Conservation (phyloP, 2,888 invertebrate genomes). For the Platynereis dumerilii region DNA sequence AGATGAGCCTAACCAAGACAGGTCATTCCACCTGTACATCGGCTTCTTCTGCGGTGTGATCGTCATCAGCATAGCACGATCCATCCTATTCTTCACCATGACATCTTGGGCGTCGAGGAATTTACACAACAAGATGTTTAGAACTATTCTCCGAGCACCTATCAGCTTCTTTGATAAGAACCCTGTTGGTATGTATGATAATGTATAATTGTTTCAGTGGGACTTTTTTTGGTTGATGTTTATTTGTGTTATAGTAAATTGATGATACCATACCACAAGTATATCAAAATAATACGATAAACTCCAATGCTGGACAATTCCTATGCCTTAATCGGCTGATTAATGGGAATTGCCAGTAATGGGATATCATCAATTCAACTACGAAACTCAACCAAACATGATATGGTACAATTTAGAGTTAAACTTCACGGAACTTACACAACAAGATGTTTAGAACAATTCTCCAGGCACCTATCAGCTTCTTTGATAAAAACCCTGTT, state of each 20-base stretch:
- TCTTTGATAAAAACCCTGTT: too few species aligned
- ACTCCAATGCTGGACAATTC: too few species aligned
- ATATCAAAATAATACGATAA: too few species aligned
- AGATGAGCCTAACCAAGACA: background rate
- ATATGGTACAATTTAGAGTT: too few species aligned
- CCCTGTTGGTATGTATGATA: conserved; percentile 21
- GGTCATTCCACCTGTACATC: background rate
- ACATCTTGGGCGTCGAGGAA: background rate
- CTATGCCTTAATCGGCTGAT: too few species aligned
- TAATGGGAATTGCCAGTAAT: too few species aligned
- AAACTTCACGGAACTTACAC: background rate
- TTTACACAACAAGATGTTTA: conserved; percentile 15
- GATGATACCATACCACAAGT: too few species aligned
- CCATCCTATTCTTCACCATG: conserved; percentile 6
- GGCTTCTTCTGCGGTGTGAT: background rate
- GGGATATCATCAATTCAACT: too few species aligned
- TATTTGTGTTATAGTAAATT: too few species aligned
- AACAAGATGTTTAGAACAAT: conserved; percentile 4
- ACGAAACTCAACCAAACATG: too few species aligned
- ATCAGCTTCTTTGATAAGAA: conserved; percentile 18
- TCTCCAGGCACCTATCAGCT: conserved; percentile 4
- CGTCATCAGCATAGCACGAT: background rate
- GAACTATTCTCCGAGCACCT: background rate
- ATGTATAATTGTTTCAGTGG: too few species aligned
- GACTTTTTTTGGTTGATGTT: too few species aligned